Evolutionary conservation across 1,140 invertebrate species (phyloP), one percentile per base, ranked within the genome.

Genomic region (Ceratina australensis): DNA sequence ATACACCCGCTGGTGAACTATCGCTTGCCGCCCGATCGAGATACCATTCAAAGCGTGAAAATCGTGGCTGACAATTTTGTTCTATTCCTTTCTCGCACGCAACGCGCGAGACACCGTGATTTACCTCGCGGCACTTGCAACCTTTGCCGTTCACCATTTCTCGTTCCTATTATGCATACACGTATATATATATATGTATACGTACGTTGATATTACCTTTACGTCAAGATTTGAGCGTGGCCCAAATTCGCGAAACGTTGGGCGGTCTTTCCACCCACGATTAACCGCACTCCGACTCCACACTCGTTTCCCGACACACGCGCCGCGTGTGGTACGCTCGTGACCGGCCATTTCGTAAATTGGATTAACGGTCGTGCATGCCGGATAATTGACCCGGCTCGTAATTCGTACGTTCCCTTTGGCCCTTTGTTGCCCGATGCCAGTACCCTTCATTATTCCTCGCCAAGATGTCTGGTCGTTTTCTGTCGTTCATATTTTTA

Each of bases 281-380:
- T 78, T 72, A 78, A 78, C 33, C 64, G 59, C n/a, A 33, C 15
- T 56, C 50, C 42, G n/a, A 52, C 12, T 56, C 60, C 60, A 60
- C 71, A 22, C 77, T 79, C 63, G 61, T 79, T 79, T 73, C 74
- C 33, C 71, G 77, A 72, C 77, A 72, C 77, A 74, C 77, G 77
- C 71, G 77, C 77, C 61, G 71, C 77, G 77, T 78, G 76, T 72
- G 76, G 76, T 78, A 79, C 69, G 22, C 77, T 79, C 77, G 77
- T 79, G 77, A 79, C 77, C 71, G 71, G 50, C 71, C 72, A 74
- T 79, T 79, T 79, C 71, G 71, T 79, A 79, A 79, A 79, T 79
- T 79, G 77, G 77, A 79, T 79, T 79, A 79, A 79, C 77, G 71
- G 61, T 79, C 77, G 77, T 79, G 71, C 71, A 66, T 54, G 47